Percentiles rank a stretch among this genome's conserved stretches.
Evolutionary conservation across 30 jellyfish, hydroid and myxozoan genomes (phyloP).

Genomic region (Chrysaora quinquecirrha): DNA sequence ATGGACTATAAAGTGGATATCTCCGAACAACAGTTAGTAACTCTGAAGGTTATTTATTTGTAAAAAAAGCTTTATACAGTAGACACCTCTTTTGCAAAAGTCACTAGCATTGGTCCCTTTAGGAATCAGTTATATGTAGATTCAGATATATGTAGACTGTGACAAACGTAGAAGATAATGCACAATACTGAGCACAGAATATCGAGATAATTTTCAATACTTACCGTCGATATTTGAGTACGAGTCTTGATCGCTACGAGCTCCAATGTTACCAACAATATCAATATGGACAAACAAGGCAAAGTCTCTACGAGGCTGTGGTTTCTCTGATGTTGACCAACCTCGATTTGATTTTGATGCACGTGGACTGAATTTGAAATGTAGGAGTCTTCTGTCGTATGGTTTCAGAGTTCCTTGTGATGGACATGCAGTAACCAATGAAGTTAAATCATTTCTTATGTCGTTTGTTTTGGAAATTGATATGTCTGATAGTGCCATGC

Average conservation of each 20-base stretch:
- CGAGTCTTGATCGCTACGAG: conserved; percentile 16
- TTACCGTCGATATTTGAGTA: conserved; percentile 43
- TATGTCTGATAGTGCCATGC: conserved; percentile 43
- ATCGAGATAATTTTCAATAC: too few species aligned
- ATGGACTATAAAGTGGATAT: too few species aligned
- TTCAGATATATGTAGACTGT: too few species aligned
- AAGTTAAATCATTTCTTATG: conserved; percentile 39
- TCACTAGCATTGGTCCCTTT: too few species aligned
- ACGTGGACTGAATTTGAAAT: conserved; percentile 91
- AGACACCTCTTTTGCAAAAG: too few species aligned
- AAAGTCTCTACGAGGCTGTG: conserved; percentile 88
- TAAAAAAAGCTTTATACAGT: too few species aligned
- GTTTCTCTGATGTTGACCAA: conserved; percentile 63
- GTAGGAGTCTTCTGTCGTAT: conserved; percentile 56
- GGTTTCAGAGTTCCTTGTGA: conserved; percentile 86
- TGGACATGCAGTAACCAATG: conserved; percentile 88
- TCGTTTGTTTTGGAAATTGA: neutral
- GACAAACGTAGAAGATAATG: too few species aligned
- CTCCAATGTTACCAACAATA: conserved; percentile 68
- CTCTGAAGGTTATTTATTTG: too few species aligned
- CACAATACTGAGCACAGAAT: too few species aligned
- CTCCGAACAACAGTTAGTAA: too few species aligned
- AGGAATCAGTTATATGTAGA: too few species aligned
- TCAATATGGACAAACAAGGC: conserved; percentile 83
- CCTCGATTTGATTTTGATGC: conserved; percentile 60